Percentiles rank a stretch among this genome's conserved stretches.
phyloP scores from a whole-genome alignment of 1,140 invertebrate species.

The Cyrtorhinus lividipennis region DNA sequence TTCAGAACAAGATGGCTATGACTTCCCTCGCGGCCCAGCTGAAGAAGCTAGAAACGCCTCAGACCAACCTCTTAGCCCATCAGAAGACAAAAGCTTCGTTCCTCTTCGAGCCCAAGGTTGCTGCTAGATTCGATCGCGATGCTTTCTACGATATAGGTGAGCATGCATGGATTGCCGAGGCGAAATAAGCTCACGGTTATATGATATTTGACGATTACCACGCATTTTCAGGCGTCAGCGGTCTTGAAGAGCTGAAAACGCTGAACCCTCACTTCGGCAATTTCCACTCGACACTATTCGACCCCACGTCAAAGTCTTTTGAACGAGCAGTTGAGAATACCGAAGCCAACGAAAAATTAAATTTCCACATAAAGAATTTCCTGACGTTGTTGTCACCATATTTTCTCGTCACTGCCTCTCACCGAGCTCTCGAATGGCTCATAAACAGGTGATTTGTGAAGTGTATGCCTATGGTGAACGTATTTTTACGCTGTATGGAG shows the following conservation, averaged over 20 bases:
- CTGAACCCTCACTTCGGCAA: slow-evolving; percentile 53
- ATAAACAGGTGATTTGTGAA: slow-evolving; percentile 44
- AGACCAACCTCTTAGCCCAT: slow-evolving; percentile 52
- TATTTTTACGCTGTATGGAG: no score
- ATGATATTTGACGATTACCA: no score
- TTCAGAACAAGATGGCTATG: slow-evolving; percentile 27
- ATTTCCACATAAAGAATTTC: slow-evolving; percentile 65
- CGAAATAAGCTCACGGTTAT: no score
- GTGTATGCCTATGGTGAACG: no score
- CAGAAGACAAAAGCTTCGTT: slow-evolving; percentile 64
- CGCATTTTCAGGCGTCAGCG: slow-evolving; percentile 42
- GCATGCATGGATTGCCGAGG: no score
- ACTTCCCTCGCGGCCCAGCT: slow-evolving; percentile 75
- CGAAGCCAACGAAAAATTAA: slow-evolving; percentile 58
- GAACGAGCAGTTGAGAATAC: slow-evolving; percentile 62
- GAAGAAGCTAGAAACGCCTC: slow-evolving; percentile 59
- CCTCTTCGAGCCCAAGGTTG: slow-evolving; percentile 76
- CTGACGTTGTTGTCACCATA: slow-evolving; percentile 70
- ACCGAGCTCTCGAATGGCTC: slow-evolving; percentile 88
- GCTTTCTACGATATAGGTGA: slow-evolving; percentile 71
- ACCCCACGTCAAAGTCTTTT: slow-evolving; percentile 50
- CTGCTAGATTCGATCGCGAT: slow-evolving; percentile 64
- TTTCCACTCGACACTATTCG: slow-evolving; percentile 64
- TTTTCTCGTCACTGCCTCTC: slow-evolving; percentile 63
- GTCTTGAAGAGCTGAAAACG: slow-evolving; percentile 62